Evolutionary conservation across 2,113 vertebrate genomes (phyloP).

Genomic region (Catharus fuscescens): DNA sequence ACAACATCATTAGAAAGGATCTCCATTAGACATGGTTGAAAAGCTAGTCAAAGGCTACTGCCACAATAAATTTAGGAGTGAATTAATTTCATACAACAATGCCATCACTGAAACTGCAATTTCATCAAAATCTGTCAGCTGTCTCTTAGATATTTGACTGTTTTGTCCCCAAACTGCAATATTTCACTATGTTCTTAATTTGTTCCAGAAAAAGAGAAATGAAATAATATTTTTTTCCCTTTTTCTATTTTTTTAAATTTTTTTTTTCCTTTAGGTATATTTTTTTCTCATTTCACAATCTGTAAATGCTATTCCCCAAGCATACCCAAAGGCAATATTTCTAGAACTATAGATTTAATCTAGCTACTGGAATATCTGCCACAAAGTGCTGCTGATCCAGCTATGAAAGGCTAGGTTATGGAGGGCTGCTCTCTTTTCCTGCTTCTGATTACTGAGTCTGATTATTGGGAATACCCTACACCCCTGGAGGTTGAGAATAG

Average conservation of each 20-base stretch:
- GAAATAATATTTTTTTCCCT: neutral
- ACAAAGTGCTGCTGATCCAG: neutral
- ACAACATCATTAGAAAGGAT: neutral
- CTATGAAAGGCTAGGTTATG: neutral
- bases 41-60: neutral
- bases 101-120: neutral
- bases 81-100: neutral
- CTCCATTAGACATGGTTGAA: neutral
- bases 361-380: neutral
- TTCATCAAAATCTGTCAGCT: neutral
- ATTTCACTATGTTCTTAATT: neutral
- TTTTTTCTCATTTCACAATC: neutral
- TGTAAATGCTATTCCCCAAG: neutral
- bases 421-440: neutral
- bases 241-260: neutral
- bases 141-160: neutral
- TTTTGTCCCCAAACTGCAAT: neutral
- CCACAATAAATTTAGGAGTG: neutral
- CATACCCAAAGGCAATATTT: neutral
- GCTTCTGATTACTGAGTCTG: neutral
- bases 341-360: neutral
- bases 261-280: neutral
- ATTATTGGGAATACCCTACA: neutral
- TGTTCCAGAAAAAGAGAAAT: neutral
- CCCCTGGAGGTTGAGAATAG: neutral